Evolutionary conservation across 92 coral and sea anemone genomes (phyloP).

Genomic region (Desmophyllum pertusum): DNA sequence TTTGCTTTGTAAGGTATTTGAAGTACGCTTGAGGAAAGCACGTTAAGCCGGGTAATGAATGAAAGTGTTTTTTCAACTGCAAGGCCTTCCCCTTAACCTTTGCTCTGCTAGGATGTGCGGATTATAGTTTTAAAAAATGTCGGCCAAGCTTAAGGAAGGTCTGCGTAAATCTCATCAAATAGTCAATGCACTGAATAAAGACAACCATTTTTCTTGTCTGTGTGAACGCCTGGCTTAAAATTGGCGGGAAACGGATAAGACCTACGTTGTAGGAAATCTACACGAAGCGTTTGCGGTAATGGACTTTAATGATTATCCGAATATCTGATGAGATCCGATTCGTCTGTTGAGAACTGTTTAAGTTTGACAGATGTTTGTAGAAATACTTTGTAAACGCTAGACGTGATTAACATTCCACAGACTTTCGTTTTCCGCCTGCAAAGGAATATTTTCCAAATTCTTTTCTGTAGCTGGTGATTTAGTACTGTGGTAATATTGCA

Average conservation of each 20-base stretch:
- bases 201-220: neutral
- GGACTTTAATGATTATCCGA: neutral
- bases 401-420: neutral
- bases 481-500: neutral
- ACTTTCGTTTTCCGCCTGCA: neutral
- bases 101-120: conserved; percentile 30
- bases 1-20: conserved; percentile 12
- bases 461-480: neutral
- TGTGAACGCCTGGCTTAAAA: neutral
- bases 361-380: conserved; percentile 25
- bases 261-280: neutral
- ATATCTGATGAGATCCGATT: conserved; percentile 1
- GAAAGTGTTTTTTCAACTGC: conserved; percentile 23
- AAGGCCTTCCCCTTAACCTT: conserved; percentile 37
- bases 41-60: conserved; percentile 36
- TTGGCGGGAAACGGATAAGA: neutral
- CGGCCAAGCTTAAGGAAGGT: conserved; percentile 5
- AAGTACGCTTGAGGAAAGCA: conserved; percentile 29
- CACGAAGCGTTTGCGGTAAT: neutral
- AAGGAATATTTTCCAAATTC: neutral
- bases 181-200: neutral
- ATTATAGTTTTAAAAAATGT: conserved; percentile 36
- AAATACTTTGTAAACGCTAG: neutral
- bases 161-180: neutral
- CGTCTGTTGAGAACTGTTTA: neutral